Evolutionary conservation across 2,797 vertebrate species (phyloP), one percentile per base, ranked within the genome.

Genomic region (Megaceryle alcyon): DNA sequence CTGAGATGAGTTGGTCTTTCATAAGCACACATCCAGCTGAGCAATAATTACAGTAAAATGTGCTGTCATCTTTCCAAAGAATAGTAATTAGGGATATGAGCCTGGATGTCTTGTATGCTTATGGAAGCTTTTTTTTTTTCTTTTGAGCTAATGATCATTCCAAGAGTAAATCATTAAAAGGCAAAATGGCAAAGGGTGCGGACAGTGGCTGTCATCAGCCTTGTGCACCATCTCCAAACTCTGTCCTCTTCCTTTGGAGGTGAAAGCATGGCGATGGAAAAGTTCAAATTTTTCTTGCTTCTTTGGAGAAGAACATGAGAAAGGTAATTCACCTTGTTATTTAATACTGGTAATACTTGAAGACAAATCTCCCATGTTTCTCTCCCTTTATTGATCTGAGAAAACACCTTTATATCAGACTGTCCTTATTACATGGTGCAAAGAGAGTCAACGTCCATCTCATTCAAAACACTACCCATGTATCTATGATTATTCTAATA

Each of bases 1-100:
- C 13, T 81, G 65, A 90, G 94, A 90, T 54, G 8, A 90, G 46
- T 78, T 75, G 29, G 92, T 88, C 76, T 95, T 88, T 92, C 87
- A 83, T 84, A 90, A 92, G 82, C 63, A 72, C 64, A 84, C 44
- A 95, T 88, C 28, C 81, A 96, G 78, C 90, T 93, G 83, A 94
- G 53, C 64, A 86, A 60, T 92, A 96, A 97, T 96, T 97, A 97
- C 90, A 94, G 66, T 43, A 78, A 94, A 94, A 91, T 71, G 37
- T 86, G 70, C 82, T 94, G 88, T 92, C 92, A 90, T 88, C 92
- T 93, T 93, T 92, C 92, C 86, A 92, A 84, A 90, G 82, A 86
- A 92, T 9, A 82, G 51, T 90, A 96, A 95, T 96, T 96, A 96
- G 56, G 82, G 20, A 90, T 88, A 82, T 89, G 56, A 96, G 71